phyloP scores from a whole-genome alignment of 1,140 invertebrate species.

The Galendromus occidentalis region DNA sequence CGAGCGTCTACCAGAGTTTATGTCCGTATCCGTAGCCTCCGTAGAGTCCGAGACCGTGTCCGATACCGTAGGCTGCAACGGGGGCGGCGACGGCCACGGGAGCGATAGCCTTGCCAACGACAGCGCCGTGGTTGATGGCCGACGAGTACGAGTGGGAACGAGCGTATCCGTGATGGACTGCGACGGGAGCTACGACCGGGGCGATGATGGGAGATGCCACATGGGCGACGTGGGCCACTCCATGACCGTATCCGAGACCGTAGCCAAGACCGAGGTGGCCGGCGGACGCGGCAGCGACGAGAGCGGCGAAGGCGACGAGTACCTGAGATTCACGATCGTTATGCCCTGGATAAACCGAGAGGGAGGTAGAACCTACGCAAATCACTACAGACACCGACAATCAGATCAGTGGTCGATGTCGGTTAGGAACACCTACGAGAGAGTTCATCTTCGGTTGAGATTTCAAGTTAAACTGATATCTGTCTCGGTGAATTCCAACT shows the following conservation, averaged over 20 bases:
- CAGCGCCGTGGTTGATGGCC: not conserved
- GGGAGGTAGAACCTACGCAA: too few species aligned
- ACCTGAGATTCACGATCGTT: not conserved
- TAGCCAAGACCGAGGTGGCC: not conserved
- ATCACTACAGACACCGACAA: too few species aligned
- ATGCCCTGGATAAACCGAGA: too few species aligned
- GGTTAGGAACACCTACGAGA: too few species aligned
- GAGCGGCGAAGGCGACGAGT: not conserved
- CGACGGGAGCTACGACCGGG: not conserved
- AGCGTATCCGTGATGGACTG: not conserved
- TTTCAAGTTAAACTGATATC: too few species aligned
- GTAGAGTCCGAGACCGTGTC: not conserved
- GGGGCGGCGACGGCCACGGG: not conserved
- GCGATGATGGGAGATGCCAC: not conserved
- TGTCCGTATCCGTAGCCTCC: slow-evolving; percentile 4
- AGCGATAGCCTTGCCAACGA: not conserved
- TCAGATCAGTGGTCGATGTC: too few species aligned
- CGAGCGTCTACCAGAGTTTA: not conserved
- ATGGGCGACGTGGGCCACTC: not conserved
- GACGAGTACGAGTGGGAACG: not conserved
- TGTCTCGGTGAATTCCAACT: too few species aligned
- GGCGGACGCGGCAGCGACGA: not conserved
- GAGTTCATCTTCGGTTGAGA: too few species aligned
- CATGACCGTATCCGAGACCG: not conserved
- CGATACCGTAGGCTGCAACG: slow-evolving; percentile 1